These are phyloP conservation scores for Neosilurus mollespiculum DNA, from an alignment of 2,797 vertebrate genomes.

Conservation along the genomic window DNA sequence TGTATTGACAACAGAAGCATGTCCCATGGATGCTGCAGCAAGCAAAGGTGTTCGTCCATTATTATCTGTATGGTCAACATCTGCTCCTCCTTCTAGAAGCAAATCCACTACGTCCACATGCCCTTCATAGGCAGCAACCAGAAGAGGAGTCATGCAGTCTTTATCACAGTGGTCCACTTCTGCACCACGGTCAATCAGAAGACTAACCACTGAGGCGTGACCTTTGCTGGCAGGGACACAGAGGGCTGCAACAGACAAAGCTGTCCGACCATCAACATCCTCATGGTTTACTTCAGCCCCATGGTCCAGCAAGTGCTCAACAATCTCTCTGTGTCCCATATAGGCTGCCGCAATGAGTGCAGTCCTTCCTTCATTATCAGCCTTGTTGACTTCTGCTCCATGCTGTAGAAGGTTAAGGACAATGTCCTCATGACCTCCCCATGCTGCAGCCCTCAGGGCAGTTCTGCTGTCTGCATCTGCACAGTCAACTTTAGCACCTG, in stretches of 20 bases:
- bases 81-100: constrained; percentile 93
- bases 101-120: constrained; percentile 96
- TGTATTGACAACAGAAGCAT: constrained; percentile 92
- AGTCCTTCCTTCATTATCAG: constrained; percentile 94
- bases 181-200: constrained; percentile 91
- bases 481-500: constrained; percentile 94
- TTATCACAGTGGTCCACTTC: constrained; percentile 98
- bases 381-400: constrained; percentile 95
- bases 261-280: constrained; percentile 94
- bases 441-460: constrained; percentile 91
- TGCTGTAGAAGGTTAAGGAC: constrained; percentile 95
- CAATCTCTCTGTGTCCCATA: constrained; percentile 97
- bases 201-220: constrained; percentile 92
- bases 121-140: constrained; percentile 97
- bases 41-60: constrained; percentile 95
- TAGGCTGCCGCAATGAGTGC: constrained; percentile 96
- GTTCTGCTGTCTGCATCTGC: constrained; percentile 93
- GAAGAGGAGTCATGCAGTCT: constrained; percentile 95
- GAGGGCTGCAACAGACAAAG: constrained; percentile 92
- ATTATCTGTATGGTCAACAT: constrained; percentile 96
- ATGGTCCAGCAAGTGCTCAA: constrained; percentile 93
- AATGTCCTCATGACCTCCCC: constrained; percentile 98
- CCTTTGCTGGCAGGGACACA: constrained; percentile 96
- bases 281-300: constrained; percentile 94
- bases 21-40: constrained; percentile 97